Conservation (phyloP, 2,113 vertebrate genomes). For the Mirounga angustirostris region DNA sequence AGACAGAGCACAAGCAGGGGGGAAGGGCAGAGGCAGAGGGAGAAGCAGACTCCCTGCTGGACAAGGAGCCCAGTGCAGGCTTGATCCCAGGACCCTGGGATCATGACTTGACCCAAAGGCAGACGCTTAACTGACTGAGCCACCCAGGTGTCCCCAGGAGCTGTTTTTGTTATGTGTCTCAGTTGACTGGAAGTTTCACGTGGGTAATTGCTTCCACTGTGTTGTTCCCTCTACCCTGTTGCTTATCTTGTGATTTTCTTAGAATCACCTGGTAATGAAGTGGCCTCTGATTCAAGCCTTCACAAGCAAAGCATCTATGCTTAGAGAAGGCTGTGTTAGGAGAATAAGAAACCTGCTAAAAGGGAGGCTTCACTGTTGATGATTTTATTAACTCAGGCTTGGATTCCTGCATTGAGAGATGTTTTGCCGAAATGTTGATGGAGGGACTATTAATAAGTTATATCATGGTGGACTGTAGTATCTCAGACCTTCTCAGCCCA, state of each 20-base stretch:
- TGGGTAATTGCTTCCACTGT: background rate
- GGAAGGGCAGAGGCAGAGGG: background rate
- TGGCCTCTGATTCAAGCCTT: background rate
- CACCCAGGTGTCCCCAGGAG: background rate
- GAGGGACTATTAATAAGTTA: background rate
- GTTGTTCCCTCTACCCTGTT: background rate
- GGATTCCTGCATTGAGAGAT: background rate
- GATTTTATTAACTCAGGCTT: background rate
- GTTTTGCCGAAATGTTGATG: background rate
- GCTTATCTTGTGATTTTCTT: conserved; percentile 32
- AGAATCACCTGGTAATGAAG: background rate
- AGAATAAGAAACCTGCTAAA: background rate
- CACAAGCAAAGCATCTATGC: background rate
- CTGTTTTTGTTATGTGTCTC: background rate
- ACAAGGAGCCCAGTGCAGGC: background rate
- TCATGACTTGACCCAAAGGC: background rate
- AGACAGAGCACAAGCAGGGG: background rate
- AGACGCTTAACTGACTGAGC: background rate
- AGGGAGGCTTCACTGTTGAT: background rate
- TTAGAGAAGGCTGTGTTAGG: background rate
- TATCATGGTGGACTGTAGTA: background rate
- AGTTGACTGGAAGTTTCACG: background rate
- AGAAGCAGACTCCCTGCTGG: background rate
- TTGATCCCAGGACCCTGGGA: background rate
- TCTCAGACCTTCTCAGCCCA: background rate